phyloP scores from a whole-genome alignment of 2,113 vertebrate species.

The Anguilla japonica region DNA sequence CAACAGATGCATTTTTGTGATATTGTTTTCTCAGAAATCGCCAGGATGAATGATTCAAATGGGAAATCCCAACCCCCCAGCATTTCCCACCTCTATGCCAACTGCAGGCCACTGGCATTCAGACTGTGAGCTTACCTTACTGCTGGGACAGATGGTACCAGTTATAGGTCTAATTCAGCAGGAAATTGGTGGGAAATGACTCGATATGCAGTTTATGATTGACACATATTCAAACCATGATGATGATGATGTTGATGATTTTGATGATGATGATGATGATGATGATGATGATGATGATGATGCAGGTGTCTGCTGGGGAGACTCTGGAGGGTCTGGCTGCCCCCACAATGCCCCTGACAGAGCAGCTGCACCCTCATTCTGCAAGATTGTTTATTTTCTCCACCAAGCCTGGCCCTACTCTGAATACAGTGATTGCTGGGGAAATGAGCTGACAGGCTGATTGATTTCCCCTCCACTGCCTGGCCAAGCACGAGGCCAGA shows the following conservation, averaged over 20 bases:
- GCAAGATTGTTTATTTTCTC: background rate
- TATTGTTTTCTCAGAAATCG: no score
- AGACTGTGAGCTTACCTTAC: background rate
- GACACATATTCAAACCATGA: background rate
- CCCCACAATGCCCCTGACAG: background rate
- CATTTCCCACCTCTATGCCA: no score
- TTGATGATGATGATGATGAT: background rate
- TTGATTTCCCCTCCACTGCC: background rate
- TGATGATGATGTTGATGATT: background rate
- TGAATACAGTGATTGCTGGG: background rate
- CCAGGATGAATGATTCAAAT: no score
- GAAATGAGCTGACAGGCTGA: background rate
- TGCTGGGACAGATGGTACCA: background rate
- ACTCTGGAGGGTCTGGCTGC: background rate
- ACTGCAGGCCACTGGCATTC: background rate
- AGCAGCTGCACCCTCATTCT: background rate
- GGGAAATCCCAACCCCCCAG: no score
- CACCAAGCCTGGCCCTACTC: background rate
- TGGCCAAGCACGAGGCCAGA: background rate
- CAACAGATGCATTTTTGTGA: no score
- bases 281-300: background rate
- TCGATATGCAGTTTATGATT: background rate
- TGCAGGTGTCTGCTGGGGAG: background rate
- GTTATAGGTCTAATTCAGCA: background rate
- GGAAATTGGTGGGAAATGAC: background rate